Evolutionary conservation across 2,797 vertebrate species (phyloP).

Genomic region (Premnoplex brunnescens): DNA sequence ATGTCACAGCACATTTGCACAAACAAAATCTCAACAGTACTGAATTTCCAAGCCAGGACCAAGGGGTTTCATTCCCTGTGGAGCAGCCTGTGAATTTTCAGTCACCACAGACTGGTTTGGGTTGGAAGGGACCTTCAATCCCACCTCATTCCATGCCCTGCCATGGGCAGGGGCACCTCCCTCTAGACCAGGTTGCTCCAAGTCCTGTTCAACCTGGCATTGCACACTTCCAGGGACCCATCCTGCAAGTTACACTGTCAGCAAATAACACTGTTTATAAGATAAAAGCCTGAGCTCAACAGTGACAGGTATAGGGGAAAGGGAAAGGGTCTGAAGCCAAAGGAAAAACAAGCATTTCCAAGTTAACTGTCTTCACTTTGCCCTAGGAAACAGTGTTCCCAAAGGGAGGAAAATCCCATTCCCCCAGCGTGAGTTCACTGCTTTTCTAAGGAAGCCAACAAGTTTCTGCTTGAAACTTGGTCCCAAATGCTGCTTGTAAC

Average conservation of each 20-base stretch:
- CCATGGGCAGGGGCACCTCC: neutral
- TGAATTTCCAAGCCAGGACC: neutral
- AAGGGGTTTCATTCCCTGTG: neutral
- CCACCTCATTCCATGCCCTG: neutral
- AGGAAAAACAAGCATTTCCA: neutral
- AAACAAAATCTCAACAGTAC: neutral
- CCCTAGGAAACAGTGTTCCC: neutral
- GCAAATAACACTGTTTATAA: neutral
- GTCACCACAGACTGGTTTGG: neutral
- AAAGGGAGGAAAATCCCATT: neutral
- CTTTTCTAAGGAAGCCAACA: neutral
- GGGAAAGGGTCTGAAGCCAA: neutral
- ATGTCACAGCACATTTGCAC: neutral
- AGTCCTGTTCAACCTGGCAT: rapidly evolving
- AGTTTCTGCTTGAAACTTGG: neutral
- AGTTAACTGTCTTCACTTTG: neutral
- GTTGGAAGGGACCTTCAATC: neutral
- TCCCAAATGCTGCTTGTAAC: neutral
- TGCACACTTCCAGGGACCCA: neutral
- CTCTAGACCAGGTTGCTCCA: neutral
- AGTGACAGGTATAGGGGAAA: neutral
- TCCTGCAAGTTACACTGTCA: neutral
- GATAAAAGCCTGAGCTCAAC: neutral
- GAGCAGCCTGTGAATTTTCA: neutral
- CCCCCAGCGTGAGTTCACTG: rapidly evolving